phyloP scores from a whole-genome alignment of 2,888 invertebrate species.

The Sphaerophoria taeniata region DNA sequence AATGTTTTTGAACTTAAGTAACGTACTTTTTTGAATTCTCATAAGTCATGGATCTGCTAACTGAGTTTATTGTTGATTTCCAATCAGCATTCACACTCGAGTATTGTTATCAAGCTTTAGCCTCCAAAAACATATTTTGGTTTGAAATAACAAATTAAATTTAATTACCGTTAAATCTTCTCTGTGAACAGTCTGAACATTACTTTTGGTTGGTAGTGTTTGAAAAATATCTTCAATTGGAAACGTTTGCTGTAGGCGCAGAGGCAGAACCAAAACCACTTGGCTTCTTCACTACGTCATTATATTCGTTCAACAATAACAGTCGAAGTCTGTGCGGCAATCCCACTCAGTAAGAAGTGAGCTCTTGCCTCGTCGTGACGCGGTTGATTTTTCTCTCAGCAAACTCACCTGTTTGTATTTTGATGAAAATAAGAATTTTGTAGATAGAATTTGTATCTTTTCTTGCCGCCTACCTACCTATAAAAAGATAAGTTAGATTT shows the following conservation, averaged over 20 bases:
- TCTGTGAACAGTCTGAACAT: background rate
- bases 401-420: constrained; percentile 44
- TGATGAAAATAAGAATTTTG: constrained; percentile 26
- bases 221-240: constrained; percentile 51
- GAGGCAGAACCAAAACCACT: constrained; percentile 64
- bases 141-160: too few relatives aligned
- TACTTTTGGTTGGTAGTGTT: constrained; percentile 59
- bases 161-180: background rate
- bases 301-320: constrained; percentile 48
- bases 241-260: constrained; percentile 70
- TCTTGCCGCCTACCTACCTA: constrained; percentile 7
- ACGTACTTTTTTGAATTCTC: background rate
- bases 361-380: constrained; percentile 68
- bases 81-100: too few relatives aligned
- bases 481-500: constrained; percentile 39
- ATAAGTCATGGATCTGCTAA: too few relatives aligned
- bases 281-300: constrained; percentile 66
- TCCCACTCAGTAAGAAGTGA: constrained; percentile 70
- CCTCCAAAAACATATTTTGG: too few relatives aligned
- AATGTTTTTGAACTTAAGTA: background rate
- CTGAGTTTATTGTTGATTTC: too few relatives aligned
- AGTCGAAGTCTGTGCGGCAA: constrained; percentile 53
- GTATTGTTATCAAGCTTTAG: too few relatives aligned
- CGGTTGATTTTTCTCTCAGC: constrained; percentile 23
- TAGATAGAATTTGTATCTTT: constrained; percentile 30